Base-by-base conservation (phyloP, 1,140 invertebrate species). In the Whitmania pigra region DNA sequence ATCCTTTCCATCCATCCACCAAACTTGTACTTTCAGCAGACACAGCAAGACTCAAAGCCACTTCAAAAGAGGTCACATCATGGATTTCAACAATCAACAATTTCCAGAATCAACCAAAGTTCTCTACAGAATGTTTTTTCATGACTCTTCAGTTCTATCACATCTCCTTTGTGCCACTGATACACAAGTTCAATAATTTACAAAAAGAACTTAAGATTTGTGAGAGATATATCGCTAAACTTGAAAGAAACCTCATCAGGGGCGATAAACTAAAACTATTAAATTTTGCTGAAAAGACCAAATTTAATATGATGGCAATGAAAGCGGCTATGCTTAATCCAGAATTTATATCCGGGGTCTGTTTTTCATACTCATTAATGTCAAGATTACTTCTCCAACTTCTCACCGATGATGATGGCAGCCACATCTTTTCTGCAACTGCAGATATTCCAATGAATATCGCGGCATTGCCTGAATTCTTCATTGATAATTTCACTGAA, bases 101-200 rank as follows among this genome's bases (percentile, higher is more conserved):
- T 25, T 25, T 63, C 57, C 22, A 22, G 29, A 0, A 63, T 63
- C 57, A 13, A 63, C 57, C 57, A 1, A 96, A 94, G 78, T 97
- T 98, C 82, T 89, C 91, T 36, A 97, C 94, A 0, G 90, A 95
- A 76, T 97, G 94, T 80, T 97, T 94, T 90, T 97, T 95, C 81
- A 83, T 97, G 40, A 96, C 94, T 0, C 84, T 97, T 18, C 91
- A 94, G 79, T 90, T 89, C 78, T 92, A 97, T 82, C 92, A 97
- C 79, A 85, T 97, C 54, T 89, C 91, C 31, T 85, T 96, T 36
- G 84, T 95, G 74, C 93, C 94, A 3, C 88, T 90, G 3, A 85
- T 93, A 25, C 88, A 92, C 78, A 91, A 90, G 69, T 93, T 96
- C 80, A 89, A 92, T 77, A 84, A 90, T 73, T 86, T 90, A 74